These are phyloP conservation scores for Drosophila borealis DNA, from an alignment of 2,888 invertebrate species.

Conservation along the genomic window DNA sequence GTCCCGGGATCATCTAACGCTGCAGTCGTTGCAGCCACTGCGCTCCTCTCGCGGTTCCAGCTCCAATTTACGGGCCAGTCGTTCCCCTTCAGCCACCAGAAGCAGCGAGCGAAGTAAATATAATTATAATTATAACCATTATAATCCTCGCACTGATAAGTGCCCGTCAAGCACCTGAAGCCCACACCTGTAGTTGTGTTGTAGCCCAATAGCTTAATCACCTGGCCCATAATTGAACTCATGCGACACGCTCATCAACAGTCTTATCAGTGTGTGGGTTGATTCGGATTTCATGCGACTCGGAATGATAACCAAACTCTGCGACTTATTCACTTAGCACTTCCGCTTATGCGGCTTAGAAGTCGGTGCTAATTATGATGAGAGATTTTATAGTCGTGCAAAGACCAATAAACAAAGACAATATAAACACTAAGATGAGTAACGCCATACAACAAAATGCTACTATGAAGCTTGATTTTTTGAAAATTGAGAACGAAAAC, in stretches of 20 bases:
- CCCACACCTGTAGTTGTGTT: constrained; percentile 1
- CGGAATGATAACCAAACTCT: constrained; percentile 26
- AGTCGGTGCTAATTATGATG: constrained; percentile 10
- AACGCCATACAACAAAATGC: too few species aligned
- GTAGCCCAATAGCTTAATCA: constrained; percentile 33
- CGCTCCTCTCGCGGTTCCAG: constrained; percentile 70
- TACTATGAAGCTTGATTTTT: too few species aligned
- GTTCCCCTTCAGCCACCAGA: constrained; percentile 83
- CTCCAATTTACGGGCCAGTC: constrained; percentile 79
- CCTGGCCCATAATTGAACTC: constrained; percentile 36
- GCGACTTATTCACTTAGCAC: constrained; percentile 33
- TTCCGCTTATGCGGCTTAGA: constrained; percentile 30
- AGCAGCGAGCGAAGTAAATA: constrained; percentile 83
- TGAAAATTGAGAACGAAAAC: too few species aligned
- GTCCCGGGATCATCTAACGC: constrained; percentile 63
- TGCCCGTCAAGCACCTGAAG: constrained; percentile 16
- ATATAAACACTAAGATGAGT: too few species aligned
- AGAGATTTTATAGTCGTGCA: constrained; percentile 1
- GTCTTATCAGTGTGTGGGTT: constrained; percentile 33
- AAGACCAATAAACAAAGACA: constrained; percentile 18
- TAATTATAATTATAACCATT: constrained; percentile 10
- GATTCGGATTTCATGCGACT: constrained; percentile 23
- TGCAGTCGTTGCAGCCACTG: constrained; percentile 60
- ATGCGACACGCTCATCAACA: constrained; percentile 28
- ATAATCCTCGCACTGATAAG: constrained; percentile 16